These are phyloP conservation scores for Ceryle rudis DNA, from an alignment of 2,797 vertebrate genomes.

Conservation along the genomic window DNA sequence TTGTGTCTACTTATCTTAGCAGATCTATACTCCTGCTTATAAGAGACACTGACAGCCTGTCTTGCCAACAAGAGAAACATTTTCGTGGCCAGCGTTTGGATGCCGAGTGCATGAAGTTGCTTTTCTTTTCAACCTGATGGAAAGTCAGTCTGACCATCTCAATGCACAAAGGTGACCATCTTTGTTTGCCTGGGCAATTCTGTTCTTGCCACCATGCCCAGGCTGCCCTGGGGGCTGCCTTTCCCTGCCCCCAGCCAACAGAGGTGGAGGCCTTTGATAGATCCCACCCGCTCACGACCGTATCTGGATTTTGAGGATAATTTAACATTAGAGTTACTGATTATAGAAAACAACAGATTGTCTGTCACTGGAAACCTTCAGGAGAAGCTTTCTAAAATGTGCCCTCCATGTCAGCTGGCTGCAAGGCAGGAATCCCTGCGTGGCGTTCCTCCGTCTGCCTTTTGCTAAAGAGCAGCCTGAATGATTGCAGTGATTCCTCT, in stretches of 20 bases:
- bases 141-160: neutral
- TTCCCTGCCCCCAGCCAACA: neutral
- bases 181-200: neutral
- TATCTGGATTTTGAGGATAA: constrained; percentile 2
- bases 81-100: neutral
- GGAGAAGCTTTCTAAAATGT: neutral
- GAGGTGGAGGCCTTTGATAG: rapidly evolving
- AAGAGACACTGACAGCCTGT: neutral
- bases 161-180: neutral
- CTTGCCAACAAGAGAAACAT: neutral
- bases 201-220: rapidly evolving
- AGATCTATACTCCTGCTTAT: neutral
- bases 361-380: neutral
- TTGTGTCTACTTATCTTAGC: neutral
- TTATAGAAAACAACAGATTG: neutral
- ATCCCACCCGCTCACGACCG: rapidly evolving
- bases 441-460: neutral
- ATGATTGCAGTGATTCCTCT: rapidly evolving
- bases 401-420: neutral
- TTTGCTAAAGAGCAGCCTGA: neutral
- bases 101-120: neutral
- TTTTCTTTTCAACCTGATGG: neutral
- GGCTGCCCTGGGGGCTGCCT: neutral
- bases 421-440: neutral
- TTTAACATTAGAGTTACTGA: neutral